Base-by-base conservation (phyloP, 2,113 vertebrate species). In the Maccullochella peelii region DNA sequence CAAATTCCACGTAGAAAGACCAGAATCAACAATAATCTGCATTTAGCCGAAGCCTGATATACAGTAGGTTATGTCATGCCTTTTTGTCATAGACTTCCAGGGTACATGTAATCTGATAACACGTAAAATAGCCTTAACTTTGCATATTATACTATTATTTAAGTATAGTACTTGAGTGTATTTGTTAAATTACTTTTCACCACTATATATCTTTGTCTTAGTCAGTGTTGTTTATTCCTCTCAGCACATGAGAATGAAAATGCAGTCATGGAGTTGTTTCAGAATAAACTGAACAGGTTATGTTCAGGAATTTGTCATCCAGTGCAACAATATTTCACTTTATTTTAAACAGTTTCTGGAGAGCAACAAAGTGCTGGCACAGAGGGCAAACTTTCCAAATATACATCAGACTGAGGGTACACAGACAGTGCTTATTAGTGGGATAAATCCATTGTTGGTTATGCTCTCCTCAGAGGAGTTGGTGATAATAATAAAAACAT, bases 361-460 rank as follows among this genome's bases (percentile, higher is more conserved):
- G 18, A 36, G 27, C 25, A 30, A 5, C 14, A 44, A 2, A 69
- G 10, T 6, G 50, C 7, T 44, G 0, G 1, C 5, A 47, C 44
- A 52, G 59, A 52, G 33, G 21, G 3, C 23, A n/a, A 14, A 52
- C 30, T 80, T 63, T 42, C 25, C 14, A 65, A n/a, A n/a, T 27
- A 27, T 40, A n/a, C 1, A 65, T 27, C 47, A 55, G 59, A 61
- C n/a, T 36, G 21, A 33, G 36, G 2, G 8, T 49, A n/a, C 23
- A 47, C 16, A 70, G 44, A 10, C 18, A 58, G 18, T 47, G 25
- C 59, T 72, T 59, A 33, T 57, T 47, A 69, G 2, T 58, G 52
- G 70, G 25, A 47, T 40, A 77, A 79, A 78, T 77, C 47, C 6
- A 76, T 9, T 76, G 21, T 63, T 79, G 11, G 42, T 62, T 61